These are phyloP conservation scores for Actenoides lindsayi DNA, from an alignment of 2,113 vertebrate species.

Conservation along the genomic window DNA sequence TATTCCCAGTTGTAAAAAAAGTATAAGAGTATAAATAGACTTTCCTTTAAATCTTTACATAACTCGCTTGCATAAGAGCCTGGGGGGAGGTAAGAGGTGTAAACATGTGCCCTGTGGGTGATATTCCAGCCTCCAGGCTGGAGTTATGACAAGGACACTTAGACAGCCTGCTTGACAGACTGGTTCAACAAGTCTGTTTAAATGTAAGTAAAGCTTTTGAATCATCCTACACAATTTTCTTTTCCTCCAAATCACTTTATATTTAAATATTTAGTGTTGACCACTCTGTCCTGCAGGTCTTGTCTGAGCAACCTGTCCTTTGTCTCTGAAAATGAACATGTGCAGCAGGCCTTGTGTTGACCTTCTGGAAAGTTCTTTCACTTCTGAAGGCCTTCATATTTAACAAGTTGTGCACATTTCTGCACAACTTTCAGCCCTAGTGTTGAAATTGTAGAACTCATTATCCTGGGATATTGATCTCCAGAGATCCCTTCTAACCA, in stretches of 20 bases:
- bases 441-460: background rate
- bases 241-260: background rate
- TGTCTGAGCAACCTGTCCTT: background rate
- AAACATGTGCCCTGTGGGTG: background rate
- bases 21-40: background rate
- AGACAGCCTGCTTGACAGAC: constrained; percentile 12
- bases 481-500: background rate
- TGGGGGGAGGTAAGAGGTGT: background rate
- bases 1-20: background rate
- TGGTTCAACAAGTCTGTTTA: background rate
- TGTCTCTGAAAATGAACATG: background rate
- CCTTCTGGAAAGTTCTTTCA: background rate
- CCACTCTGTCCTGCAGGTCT: background rate
- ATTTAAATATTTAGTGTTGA: background rate
- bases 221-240: background rate
- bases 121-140: constrained; percentile 38
- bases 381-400: background rate
- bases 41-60: constrained; percentile 17
- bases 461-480: background rate
- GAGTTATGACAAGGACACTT: constrained; percentile 26
- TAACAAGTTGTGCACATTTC: background rate
- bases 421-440: background rate
- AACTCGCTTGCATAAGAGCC: background rate
- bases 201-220: background rate
- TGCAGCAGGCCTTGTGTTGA: background rate